Evolutionary conservation across 2,888 invertebrate species (phyloP).

Genomic region (Ypsolopha scabrella): DNA sequence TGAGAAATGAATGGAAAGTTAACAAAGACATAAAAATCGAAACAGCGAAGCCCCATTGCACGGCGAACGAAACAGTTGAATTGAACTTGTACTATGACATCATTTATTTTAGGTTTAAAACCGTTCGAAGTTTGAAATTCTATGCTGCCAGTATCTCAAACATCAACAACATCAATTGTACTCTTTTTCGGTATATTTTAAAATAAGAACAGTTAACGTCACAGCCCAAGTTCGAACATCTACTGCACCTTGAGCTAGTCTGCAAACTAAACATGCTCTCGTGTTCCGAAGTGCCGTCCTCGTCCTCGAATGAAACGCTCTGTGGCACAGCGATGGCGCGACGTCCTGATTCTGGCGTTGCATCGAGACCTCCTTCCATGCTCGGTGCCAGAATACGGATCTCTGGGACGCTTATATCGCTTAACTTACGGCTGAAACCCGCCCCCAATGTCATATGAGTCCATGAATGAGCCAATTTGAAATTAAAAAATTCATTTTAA

Average conservation of each 20-base stretch:
- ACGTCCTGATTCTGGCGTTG: conserved; percentile 35
- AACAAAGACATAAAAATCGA: conserved; percentile 18
- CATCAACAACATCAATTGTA: no score
- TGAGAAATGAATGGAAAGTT: conserved; percentile 15
- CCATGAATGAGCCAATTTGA: no score
- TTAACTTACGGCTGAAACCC: conserved; percentile 75
- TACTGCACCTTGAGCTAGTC: conserved; percentile 50
- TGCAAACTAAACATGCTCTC: conserved; percentile 67
- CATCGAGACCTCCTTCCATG: conserved; percentile 83
- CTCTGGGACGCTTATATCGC: conserved; percentile 82
- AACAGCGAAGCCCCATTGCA: conserved; percentile 43
- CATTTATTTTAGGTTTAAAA: no score
- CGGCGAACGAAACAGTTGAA: no score
- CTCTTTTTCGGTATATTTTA: no score
- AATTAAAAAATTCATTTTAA: no score
- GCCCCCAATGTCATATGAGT: conserved; percentile 2
- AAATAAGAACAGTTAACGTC: conserved; percentile 22
- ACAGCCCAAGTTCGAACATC: conserved; percentile 11
- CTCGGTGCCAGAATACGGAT: conserved; percentile 87
- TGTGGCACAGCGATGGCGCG: conserved; percentile 13
- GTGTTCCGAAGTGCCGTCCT: conserved; percentile 57
- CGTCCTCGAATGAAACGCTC: conserved; percentile 16
- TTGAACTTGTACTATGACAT: no score
- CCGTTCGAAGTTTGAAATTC: no score
- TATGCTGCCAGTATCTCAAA: no score